Evolutionary conservation across 2,797 vertebrate genomes (phyloP), one percentile per base, ranked within the genome.

Genomic region (Sebastes taczanowskii): DNA sequence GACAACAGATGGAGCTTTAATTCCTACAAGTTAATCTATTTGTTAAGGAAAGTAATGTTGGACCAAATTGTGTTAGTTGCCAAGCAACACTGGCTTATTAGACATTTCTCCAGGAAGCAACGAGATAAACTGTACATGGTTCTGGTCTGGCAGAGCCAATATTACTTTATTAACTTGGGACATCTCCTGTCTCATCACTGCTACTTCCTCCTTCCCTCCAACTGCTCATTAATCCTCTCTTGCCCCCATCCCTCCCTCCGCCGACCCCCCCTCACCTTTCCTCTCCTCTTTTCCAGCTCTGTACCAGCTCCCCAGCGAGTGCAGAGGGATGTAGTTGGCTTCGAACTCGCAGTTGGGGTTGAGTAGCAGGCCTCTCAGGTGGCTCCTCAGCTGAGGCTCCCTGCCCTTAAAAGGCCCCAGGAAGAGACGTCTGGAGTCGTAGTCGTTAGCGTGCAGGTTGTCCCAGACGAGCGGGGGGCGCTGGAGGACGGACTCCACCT

Each of bases 261-360:
- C 16, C n/a, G 3, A 49, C 55, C 27, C 27, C 22, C 27, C n/a
- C 88, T 93, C 72, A 96, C 95, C 95, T 92, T 94, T 91, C 52
- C 56, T 78, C 42, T 92, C 85, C 25, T 93, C 80, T 8, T 88
- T 81, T 10, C 88, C 93, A 35, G 86, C 63, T 82, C 91, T 81
- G 86, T 91, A 86, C 97, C 97, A 97, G 77, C 86, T 94, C 69
- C 95, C 96, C 84, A 97, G 86, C 0, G 97, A 96, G 67, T 97
- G 97, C 27, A 97, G 90, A 10, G 97, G 96, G 86, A 97, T 94
- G 89, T 96, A 97, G 88, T 97, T 97, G 91, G 97, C 97, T 91
- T 97, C 97, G 83, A 97, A 97, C 87, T 97, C 97, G 4, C 97
- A 97, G 92, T 97, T 97, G 49, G 97, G 97, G 88, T 97, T 97